Percentiles rank a stretch among this genome's conserved stretches.
phyloP scores from a whole-genome alignment of 2,113 vertebrate species.

The Coturnix japonica region DNA sequence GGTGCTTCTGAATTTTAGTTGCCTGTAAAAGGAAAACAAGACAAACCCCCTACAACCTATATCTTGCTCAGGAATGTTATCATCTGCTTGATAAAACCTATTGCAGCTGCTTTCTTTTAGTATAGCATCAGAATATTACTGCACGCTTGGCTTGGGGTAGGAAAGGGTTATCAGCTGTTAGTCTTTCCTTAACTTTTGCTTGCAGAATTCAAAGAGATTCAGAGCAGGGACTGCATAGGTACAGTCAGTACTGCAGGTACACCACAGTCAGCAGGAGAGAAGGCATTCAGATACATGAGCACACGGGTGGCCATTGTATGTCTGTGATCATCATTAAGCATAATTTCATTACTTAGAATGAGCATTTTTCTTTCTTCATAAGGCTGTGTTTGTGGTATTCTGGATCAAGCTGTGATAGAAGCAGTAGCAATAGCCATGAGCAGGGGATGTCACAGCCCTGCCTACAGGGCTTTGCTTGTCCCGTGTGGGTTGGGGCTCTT shows the following conservation, averaged over 20 bases:
- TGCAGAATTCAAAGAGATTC: background rate
- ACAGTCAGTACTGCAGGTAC: background rate
- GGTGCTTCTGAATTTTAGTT: background rate
- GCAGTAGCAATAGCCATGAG: background rate
- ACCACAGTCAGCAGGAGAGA: background rate
- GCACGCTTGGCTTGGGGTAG: fast-evolving
- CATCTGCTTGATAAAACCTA: background rate
- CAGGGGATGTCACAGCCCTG: background rate
- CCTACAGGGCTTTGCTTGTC: background rate
- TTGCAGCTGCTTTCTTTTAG: background rate
- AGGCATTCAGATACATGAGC: too few species aligned
- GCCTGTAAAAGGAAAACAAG: background rate
- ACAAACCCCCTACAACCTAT: background rate
- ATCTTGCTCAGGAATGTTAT: background rate
- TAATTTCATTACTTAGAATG: background rate
- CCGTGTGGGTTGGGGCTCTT: fast-evolving
- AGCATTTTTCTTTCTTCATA: background rate
- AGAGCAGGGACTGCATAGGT: too few species aligned
- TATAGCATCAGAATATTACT: background rate
- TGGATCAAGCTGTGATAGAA: background rate
- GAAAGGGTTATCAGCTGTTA: background rate
- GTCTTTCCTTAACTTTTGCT: background rate
- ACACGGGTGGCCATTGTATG: too few species aligned
- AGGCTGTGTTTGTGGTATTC: background rate
- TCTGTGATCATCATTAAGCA: background rate